Evolutionary conservation across 1,140 invertebrate species (phyloP).

Genomic region (Eriosoma lanigerum): DNA sequence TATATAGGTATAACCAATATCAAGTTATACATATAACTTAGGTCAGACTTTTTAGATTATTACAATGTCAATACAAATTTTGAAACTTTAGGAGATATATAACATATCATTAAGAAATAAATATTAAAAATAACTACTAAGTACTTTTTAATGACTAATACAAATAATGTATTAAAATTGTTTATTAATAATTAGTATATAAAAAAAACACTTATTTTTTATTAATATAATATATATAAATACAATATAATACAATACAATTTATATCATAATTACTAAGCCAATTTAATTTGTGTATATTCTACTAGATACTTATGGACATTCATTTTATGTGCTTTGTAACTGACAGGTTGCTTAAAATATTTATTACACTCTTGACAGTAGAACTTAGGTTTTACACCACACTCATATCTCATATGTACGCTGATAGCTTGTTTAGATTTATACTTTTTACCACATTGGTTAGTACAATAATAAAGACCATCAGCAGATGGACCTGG

Average conservation of each 20-base stretch:
- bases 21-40: too few relatives aligned
- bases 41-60: too few relatives aligned
- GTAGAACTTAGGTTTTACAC: conserved; percentile 54
- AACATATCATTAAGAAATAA: too few relatives aligned
- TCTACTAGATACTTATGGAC: conserved; percentile 38
- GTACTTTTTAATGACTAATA: too few relatives aligned
- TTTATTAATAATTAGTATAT: too few relatives aligned
- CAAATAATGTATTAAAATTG: too few relatives aligned
- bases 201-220: background rate
- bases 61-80: too few relatives aligned
- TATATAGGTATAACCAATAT: too few relatives aligned
- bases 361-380: conserved; percentile 59
- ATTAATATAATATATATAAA: background rate
- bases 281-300: conserved; percentile 2
- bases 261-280: background rate
- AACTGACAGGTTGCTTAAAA: conserved; percentile 71
- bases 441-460: conserved; percentile 52
- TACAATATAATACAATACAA: too few relatives aligned
- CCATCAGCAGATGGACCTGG: conserved; percentile 38
- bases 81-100: too few relatives aligned
- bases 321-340: conserved; percentile 58
- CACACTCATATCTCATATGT: conserved; percentile 55
- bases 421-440: conserved; percentile 52
- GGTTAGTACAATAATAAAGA: conserved; percentile 54
- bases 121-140: too few relatives aligned